These are phyloP conservation scores for Rhagophthalmus giganteus DNA, from an alignment of 2,888 invertebrate genomes.

Conservation along the genomic window DNA sequence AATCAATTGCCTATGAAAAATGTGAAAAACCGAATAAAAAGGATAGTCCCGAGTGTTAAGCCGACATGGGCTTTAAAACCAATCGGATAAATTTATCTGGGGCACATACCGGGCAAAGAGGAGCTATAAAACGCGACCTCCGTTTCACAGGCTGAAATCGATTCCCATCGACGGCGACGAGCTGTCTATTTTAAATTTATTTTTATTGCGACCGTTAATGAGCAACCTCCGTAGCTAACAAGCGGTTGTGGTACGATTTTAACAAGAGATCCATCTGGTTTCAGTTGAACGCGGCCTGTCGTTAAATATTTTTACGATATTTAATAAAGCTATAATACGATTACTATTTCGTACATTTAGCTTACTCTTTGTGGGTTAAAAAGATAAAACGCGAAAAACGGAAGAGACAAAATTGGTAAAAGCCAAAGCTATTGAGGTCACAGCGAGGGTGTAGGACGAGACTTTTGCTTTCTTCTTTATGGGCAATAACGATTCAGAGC, in stretches of 20 bases:
- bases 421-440: slow-evolving; percentile 25
- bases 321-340: slow-evolving; percentile 8
- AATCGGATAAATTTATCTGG: slow-evolving; percentile 23
- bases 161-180: slow-evolving; percentile 32
- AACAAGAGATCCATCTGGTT: slow-evolving; percentile 12
- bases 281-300: background rate
- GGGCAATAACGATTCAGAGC: slow-evolving; percentile 28
- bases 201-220: slow-evolving; percentile 31
- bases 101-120: slow-evolving; percentile 26
- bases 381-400: slow-evolving; percentile 15
- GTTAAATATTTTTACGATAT: background rate
- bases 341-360: slow-evolving; percentile 1
- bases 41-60: slow-evolving; percentile 14
- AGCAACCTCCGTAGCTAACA: slow-evolving; percentile 26
- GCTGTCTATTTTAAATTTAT: slow-evolving; percentile 35
- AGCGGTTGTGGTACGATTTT: slow-evolving; percentile 17
- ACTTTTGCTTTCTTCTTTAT: slow-evolving; percentile 30
- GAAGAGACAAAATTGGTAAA: slow-evolving; percentile 24
- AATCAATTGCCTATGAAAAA: no score
- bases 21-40: slow-evolving; percentile 8
- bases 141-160: slow-evolving; percentile 30
- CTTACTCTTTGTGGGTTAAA: slow-evolving; percentile 16
- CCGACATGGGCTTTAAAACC: slow-evolving; percentile 20
- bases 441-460: slow-evolving; percentile 28
- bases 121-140: slow-evolving; percentile 26